phyloP scores from a whole-genome alignment of 2,888 invertebrate species.

The Bedellia somnulentella region DNA sequence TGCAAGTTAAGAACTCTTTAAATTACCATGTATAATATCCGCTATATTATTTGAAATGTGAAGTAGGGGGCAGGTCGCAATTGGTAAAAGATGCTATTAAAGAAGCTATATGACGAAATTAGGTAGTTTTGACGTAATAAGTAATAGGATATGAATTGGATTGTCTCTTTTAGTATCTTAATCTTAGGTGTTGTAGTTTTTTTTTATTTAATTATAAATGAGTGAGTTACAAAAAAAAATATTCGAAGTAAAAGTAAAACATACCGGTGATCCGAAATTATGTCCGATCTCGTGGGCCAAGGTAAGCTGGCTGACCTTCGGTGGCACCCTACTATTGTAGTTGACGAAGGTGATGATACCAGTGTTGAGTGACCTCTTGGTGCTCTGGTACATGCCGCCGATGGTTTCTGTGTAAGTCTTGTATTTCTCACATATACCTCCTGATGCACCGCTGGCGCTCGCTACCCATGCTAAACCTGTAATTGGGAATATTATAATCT shows the following conservation, averaged over 20 bases:
- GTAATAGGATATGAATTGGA: too few species aligned
- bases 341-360: slow-evolving; percentile 99
- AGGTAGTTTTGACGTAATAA: too few species aligned
- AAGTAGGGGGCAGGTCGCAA: neutral
- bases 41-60: neutral
- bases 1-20: slow-evolving; percentile 25
- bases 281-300: slow-evolving; percentile 98
- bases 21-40: neutral
- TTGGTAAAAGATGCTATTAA: too few species aligned
- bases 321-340: slow-evolving; percentile 95
- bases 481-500: too few species aligned
- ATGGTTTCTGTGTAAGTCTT: slow-evolving; percentile 96
- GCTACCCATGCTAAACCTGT: slow-evolving; percentile 98
- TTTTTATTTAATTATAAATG: neutral
- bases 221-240: too few species aligned
- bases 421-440: slow-evolving; percentile 97
- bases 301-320: slow-evolving; percentile 96
- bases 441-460: slow-evolving; percentile 94
- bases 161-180: too few species aligned
- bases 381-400: slow-evolving; percentile 91
- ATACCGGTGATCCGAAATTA: slow-evolving; percentile 96
- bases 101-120: too few species aligned
- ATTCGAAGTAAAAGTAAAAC: too few species aligned
- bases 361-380: slow-evolving; percentile 93
- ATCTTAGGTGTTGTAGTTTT: slow-evolving; percentile 5